A percentile compares a stretch with the other conserved stretches of the same genome.
Evolutionary conservation across 2,113 vertebrate species (phyloP).

Genomic region (Ranitomeya imitator): DNA sequence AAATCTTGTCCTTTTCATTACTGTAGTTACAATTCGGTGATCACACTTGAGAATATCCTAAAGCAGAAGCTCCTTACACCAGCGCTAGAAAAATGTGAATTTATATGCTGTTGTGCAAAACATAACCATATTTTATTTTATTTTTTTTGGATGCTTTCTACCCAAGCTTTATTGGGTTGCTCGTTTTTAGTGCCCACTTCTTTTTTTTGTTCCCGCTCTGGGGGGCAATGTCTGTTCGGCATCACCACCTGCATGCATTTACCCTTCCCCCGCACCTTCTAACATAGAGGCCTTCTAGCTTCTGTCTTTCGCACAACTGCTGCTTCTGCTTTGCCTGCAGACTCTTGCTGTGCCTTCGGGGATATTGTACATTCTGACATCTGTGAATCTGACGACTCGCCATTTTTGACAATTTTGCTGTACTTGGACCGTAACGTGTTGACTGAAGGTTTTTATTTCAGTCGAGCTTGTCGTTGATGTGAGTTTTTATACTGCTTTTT

Average conservation of each 20-base stretch:
- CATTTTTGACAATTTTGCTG: neutral
- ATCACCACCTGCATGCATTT: constrained; percentile 61
- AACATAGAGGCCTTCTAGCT: constrained; percentile 54
- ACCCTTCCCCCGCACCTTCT: constrained; percentile 58
- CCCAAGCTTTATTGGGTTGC: neutral
- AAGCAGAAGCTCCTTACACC: constrained; percentile 9
- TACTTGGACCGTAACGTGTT: neutral
- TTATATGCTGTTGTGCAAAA: neutral
- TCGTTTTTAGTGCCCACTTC: neutral
- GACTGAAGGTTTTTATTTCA: constrained; percentile 12
- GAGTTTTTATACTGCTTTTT: constrained; percentile 27
- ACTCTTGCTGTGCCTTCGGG: constrained; percentile 73
- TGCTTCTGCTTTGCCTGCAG: constrained; percentile 69
- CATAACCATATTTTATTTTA: neutral
- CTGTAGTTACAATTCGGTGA: neutral
- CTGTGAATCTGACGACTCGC: neutral
- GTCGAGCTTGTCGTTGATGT: neutral
- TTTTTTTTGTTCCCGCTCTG: neutral
- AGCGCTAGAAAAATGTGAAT: constrained; percentile 33
- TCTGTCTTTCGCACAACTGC: constrained; percentile 59
- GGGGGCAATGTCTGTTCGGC: constrained; percentile 53
- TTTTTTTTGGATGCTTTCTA: neutral
- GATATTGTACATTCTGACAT: constrained; percentile 43
- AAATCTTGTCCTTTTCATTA: neutral
- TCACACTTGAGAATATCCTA: neutral